phyloP scores from a whole-genome alignment of 92 coral and sea anemone species.

The Actinostola sp. region DNA sequence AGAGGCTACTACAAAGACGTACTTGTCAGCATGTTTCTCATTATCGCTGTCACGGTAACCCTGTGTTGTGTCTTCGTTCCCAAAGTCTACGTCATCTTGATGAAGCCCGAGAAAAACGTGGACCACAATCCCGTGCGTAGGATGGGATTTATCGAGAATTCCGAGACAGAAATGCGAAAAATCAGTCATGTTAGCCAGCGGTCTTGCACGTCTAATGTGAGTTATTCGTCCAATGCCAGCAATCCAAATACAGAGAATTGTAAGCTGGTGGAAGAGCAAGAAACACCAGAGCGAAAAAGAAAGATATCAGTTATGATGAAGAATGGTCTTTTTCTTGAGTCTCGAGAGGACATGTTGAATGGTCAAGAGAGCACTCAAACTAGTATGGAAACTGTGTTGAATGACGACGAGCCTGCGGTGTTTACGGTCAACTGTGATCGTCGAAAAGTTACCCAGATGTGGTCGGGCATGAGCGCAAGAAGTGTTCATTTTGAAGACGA shows the following conservation, averaged over 20 bases:
- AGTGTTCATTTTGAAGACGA: conserved; percentile 77
- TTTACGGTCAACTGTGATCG: not conserved
- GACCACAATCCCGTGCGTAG: conserved; percentile 56
- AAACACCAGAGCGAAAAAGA: conserved; percentile 10
- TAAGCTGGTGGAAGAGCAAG: not conserved
- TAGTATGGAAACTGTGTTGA: conserved; percentile 19
- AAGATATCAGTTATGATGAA: conserved; percentile 48
- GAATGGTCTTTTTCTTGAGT: conserved; percentile 23
- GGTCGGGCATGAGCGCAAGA: conserved; percentile 54
- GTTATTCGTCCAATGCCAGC: conserved; percentile 40
- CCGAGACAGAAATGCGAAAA: conserved; percentile 43
- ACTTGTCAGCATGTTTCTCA: conserved; percentile 70
- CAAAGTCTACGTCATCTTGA: conserved; percentile 78
- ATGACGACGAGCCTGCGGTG: conserved; percentile 13
- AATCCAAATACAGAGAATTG: not conserved
- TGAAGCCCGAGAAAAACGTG: conserved; percentile 83
- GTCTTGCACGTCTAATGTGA: conserved; percentile 52
- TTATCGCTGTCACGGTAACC: conserved; percentile 73
- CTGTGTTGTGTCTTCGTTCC: conserved; percentile 85
- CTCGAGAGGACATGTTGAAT: conserved; percentile 11
- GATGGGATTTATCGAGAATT: conserved; percentile 55
- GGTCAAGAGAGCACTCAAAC: conserved; percentile 18
- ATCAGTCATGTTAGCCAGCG: conserved; percentile 63
- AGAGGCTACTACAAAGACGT: conserved; percentile 73
- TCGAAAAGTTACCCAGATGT: conserved; percentile 42